Base-by-base conservation (phyloP, 1,140 invertebrate genomes). In the Drosophila pseudoananassae region DNA sequence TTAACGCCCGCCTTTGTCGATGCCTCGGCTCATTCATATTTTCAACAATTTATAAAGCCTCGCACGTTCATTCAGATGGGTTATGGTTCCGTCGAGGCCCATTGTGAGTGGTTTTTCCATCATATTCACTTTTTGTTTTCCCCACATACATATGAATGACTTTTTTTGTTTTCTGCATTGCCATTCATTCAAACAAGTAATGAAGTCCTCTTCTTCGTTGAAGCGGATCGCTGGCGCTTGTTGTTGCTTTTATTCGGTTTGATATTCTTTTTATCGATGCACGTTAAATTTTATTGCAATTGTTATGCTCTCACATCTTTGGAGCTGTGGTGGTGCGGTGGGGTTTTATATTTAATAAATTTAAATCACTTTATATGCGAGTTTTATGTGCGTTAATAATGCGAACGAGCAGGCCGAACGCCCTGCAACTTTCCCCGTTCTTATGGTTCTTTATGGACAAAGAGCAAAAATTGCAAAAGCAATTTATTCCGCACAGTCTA, bases 311-410 rank as follows among this genome's bases (percentile, higher is more conserved):
- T 74, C 76, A 63, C 83, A 88, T 83, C 82, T 85, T 82, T 81
- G 68, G 57, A 20, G 60, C 63, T 36, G 31, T 29, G 38, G 57
- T 12, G 31, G 8, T 46, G 33, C 51, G 59, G 74, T 61, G 64
- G 71, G 64, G 75, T 77, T 88, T 83, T 88, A 88, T 88, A 88
- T 88, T 88, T 88, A 88, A 88, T 88, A 88, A 88, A 88, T 88
- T 88, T 88, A 88, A 88, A 88, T 88, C 83, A 88, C 83, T 88
- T 89, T 88, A 87, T 87, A 87, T 87, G 84, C 54, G 83, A 87
- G 83, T 87, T 87, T 87, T 87, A 87, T 87, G 83, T 88, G 83
- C 83, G 83, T 87, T 87, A 87, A 87, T 87, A 87, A 87, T 87
- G 82, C 84, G 78, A 69, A 2, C 33, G 43, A 31, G 43, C 50